Base-by-base conservation (phyloP, 2,888 invertebrate genomes). In the Drosophila prostipennis region DNA sequence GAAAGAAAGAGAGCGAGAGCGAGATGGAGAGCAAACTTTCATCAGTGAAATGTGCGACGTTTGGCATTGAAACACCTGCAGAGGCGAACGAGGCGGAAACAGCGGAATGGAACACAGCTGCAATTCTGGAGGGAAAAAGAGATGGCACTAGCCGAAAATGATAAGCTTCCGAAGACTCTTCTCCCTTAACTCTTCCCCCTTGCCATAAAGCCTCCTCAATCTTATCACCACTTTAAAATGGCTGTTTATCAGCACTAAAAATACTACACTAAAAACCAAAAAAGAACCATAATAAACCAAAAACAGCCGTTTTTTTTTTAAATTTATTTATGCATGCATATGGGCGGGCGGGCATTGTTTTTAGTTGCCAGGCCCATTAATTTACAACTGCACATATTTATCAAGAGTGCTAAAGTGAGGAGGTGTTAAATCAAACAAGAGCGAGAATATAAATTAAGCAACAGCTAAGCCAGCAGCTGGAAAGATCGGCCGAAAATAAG, bases 371-470 rank as follows among this genome's bases (percentile, higher is more conserved):
- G 29, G 29, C 57, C 40, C 32, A 48, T 49, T 63, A 72, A 71
- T 71, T 71, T 80, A 77, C 67, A 72, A 52, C 48, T 64, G 74
- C 63, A 60, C 51, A 56, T 36, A 57, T 61, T 72, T 78, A 78
- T 78, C 49, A 64, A 29, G 16, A 51, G 54, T 29, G 53, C 16
- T n/a, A 16, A 39, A 16, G 10, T 34, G 40, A 48, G 48, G 23
- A 48, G 48, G 23, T 78, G 84, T 74, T 72, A 80, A 83, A 68
- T 72, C 59, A 86, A 76, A 74, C 73, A 83, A 37, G 52, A 56
- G 14, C 19, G 14, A 7, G 49, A 45, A 37, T 39, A 49, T 51
- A 19, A 54, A 57, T 63, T 68, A 42, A 76, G 71, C 67, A 59
- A 60, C 74, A 19, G 39, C 70, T 67, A 46, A 79, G n/a, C n/a